These are phyloP conservation scores for Tholera decimalis DNA, from an alignment of 2,888 invertebrate genomes.

Conservation along the genomic window DNA sequence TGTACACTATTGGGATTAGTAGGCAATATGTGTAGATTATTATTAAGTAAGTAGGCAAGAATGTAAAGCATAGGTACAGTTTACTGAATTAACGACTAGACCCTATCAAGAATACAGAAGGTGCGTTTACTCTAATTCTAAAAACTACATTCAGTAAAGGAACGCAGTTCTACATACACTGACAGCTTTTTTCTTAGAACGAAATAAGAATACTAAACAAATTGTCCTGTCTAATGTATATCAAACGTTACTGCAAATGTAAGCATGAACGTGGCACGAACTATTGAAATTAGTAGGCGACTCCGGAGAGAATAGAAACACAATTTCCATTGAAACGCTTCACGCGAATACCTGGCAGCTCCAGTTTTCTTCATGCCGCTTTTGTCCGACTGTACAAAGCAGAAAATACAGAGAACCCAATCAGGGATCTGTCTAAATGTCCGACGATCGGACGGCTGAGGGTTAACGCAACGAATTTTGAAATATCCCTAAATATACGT, in stretches of 20 bases:
- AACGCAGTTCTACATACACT: not conserved
- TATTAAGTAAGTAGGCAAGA: no score
- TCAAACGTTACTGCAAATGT: constrained; percentile 49
- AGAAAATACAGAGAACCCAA: constrained; percentile 78
- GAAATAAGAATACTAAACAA: constrained; percentile 39
- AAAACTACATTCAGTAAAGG: not conserved
- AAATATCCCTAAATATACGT: constrained; percentile 57
- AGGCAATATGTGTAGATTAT: no score
- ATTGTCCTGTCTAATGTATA: constrained; percentile 43
- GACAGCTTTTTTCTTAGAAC: constrained; percentile 7
- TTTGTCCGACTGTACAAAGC: constrained; percentile 76
- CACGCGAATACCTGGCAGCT: constrained; percentile 68
- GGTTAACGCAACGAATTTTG: constrained; percentile 65
- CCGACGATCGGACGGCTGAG: constrained; percentile 65
- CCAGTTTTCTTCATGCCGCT: constrained; percentile 75
- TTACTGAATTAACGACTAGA: no score
- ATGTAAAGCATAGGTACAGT: no score
- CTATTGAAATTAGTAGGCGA: constrained; percentile 72
- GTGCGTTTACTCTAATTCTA: not conserved
- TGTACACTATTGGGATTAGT: no score
- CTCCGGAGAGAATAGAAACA: constrained; percentile 74
- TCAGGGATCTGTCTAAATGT: constrained; percentile 81
- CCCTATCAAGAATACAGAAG: not conserved
- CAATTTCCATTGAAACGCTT: constrained; percentile 78
- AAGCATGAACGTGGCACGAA: constrained; percentile 48